phyloP scores from a whole-genome alignment of 2,888 invertebrate genomes.

The Tribolium freemani region DNA sequence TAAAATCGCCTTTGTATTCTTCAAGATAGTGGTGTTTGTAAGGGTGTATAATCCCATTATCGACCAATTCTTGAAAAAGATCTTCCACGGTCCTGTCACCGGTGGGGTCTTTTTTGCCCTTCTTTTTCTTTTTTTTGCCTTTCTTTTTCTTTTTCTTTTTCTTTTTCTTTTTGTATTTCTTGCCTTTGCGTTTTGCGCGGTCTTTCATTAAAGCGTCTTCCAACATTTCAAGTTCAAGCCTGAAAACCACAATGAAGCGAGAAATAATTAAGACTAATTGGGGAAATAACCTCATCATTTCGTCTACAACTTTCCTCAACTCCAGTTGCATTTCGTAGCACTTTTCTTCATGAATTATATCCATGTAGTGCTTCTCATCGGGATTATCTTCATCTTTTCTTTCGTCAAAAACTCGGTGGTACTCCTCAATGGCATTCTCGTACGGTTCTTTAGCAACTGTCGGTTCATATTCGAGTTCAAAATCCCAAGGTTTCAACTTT shows the following conservation, averaged over 20 bases:
- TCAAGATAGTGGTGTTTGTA: constrained; percentile 64
- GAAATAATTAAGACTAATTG: background rate
- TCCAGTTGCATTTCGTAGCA: constrained; percentile 76
- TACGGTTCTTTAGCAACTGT: constrained; percentile 64
- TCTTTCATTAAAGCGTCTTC: constrained; percentile 70
- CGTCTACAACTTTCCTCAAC: constrained; percentile 79
- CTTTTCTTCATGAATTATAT: constrained; percentile 77
- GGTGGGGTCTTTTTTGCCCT: constrained; percentile 75
- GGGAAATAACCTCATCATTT: constrained; percentile 70
- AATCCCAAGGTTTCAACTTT: constrained; percentile 56
- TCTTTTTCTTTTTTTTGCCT: constrained; percentile 60
- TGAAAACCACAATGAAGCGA: constrained; percentile 1
- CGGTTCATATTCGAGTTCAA: constrained; percentile 51
- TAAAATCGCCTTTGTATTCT: constrained; percentile 80
- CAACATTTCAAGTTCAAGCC: constrained; percentile 70
- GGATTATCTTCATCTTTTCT: constrained; percentile 71
- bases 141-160: constrained; percentile 59
- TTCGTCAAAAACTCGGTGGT: constrained; percentile 69
- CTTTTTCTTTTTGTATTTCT: constrained; percentile 57
- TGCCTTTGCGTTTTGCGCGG: constrained; percentile 53
- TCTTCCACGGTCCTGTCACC: constrained; percentile 74
- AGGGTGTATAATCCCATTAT: constrained; percentile 79
- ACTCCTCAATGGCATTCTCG: constrained; percentile 67
- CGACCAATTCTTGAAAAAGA: constrained; percentile 81
- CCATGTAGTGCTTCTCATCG: constrained; percentile 74